A percentile compares a stretch with the other conserved stretches of the same genome.
phyloP scores from a whole-genome alignment of 2,888 invertebrate genomes.

The Cryptocheilus praepositus region DNA sequence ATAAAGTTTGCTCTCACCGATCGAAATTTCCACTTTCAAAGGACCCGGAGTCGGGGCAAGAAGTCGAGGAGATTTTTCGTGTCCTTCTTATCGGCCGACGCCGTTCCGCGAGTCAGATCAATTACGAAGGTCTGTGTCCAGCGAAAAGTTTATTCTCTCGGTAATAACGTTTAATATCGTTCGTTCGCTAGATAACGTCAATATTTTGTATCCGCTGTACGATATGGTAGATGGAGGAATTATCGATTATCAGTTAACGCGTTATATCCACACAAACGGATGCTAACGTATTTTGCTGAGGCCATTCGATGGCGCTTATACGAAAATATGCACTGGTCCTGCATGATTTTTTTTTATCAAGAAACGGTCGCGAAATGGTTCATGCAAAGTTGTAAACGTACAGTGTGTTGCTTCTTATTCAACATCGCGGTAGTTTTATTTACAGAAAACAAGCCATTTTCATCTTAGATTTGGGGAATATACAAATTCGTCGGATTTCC shows the following conservation, averaged over 20 bases:
- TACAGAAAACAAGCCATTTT: too few species aligned
- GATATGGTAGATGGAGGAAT: constrained; percentile 22
- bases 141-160: constrained; percentile 22
- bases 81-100: not conserved
- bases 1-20: too few species aligned
- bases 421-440: too few species aligned
- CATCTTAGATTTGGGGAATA: too few species aligned
- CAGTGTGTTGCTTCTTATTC: too few species aligned
- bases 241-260: constrained; percentile 51
- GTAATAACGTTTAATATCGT: constrained; percentile 36
- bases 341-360: not conserved
- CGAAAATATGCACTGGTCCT: not conserved
- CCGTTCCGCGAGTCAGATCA: not conserved
- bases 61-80: not conserved
- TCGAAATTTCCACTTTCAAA: too few species aligned
- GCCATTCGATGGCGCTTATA: too few species aligned
- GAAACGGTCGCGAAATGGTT: too few species aligned
- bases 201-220: constrained; percentile 40
- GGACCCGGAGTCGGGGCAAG: too few species aligned
- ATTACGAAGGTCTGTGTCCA: constrained; percentile 23
- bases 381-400: too few species aligned
- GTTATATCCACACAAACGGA: constrained; percentile 16
- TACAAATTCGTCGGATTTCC: too few species aligned
- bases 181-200: constrained; percentile 25
- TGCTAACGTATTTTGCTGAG: not conserved